Evolutionary conservation across 1,140 invertebrate genomes (phyloP).

Genomic region (Elysia chlorotica): DNA sequence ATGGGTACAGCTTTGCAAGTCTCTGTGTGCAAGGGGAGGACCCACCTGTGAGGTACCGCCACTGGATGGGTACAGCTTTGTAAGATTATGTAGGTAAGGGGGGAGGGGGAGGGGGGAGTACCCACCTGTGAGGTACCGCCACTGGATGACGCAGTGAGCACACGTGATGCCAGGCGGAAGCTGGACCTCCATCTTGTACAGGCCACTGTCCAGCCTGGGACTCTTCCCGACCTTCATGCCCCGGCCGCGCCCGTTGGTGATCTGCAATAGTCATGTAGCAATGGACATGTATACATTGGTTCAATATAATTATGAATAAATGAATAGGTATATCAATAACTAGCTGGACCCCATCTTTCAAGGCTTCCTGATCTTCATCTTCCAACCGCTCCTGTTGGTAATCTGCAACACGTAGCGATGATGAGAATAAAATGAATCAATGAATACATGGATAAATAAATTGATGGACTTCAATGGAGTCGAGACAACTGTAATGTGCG

Average conservation of each 20-base stretch:
- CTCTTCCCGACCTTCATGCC: constrained; percentile 18
- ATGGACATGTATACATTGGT: not conserved
- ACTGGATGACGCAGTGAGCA: constrained; percentile 53
- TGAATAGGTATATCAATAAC: not conserved
- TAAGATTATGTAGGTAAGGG: too few species aligned
- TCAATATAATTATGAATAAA: not conserved
- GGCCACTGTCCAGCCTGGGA: constrained; percentile 25
- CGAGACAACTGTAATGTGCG: too few species aligned
- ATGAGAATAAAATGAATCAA: not conserved
- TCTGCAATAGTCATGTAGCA: not conserved
- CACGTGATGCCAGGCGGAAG: constrained; percentile 46
- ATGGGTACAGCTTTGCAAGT: too few species aligned
- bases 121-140: constrained; percentile 55
- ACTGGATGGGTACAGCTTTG: too few species aligned
- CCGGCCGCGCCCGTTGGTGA: not conserved
- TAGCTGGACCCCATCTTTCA: too few species aligned
- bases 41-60: too few species aligned
- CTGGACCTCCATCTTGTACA: constrained; percentile 25
- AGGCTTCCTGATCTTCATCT: too few species aligned
- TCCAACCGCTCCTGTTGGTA: too few species aligned
- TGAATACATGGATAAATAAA: not conserved
- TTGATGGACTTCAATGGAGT: too few species aligned
- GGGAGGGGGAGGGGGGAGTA: too few species aligned
- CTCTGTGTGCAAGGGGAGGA: too few species aligned
- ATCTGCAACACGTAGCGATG: not conserved